Conservation (phyloP, 2,797 vertebrate species). For the Pelochelys cantorii region DNA sequence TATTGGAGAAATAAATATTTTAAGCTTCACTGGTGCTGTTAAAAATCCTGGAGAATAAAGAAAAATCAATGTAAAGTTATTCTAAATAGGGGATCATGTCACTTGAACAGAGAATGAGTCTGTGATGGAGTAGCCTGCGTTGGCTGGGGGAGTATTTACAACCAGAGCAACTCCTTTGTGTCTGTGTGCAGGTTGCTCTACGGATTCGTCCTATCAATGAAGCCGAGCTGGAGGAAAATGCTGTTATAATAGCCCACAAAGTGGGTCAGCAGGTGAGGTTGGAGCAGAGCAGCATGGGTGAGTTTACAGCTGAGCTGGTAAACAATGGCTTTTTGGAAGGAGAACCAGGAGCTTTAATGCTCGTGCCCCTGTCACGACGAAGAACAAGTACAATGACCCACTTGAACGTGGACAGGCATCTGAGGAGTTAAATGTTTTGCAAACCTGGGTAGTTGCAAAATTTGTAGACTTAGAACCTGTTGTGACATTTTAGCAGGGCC, state of each 20-base stretch:
- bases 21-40: background rate
- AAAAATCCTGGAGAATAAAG: fast-evolving
- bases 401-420: background rate
- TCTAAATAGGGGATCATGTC: background rate
- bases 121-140: background rate
- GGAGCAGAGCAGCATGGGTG: background rate
- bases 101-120: background rate
- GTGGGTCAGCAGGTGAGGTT: slow-evolving; percentile 75
- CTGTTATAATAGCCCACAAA: slow-evolving; percentile 59
- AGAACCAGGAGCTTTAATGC: background rate
- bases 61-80: background rate
- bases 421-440: background rate
- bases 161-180: background rate
- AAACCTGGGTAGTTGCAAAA: background rate
- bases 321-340: background rate
- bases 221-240: slow-evolving; percentile 74
- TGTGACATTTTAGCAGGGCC: no score
- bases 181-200: slow-evolving; percentile 68
- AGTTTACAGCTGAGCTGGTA: background rate
- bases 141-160: background rate
- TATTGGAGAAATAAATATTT: background rate
- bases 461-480: background rate
- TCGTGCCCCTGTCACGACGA: background rate
- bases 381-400: background rate
- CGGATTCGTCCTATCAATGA: slow-evolving; percentile 63